Evolutionary conservation across 2,113 vertebrate genomes (phyloP), one percentile per base, ranked within the genome.

Genomic region (Scalopus aquaticus): DNA sequence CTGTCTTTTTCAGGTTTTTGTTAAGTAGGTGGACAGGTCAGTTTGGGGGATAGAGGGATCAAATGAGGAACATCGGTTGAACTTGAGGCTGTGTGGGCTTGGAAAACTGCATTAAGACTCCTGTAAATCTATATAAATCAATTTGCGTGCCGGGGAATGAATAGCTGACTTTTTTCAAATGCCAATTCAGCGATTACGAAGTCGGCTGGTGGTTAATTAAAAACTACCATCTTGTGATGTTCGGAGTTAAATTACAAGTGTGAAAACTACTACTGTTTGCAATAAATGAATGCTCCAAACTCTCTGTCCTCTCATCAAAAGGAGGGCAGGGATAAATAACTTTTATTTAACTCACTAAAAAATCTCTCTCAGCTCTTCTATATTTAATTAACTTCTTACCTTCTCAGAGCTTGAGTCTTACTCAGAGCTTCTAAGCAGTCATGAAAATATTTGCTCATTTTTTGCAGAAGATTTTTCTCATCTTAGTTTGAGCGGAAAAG

Each of bases 341-440:
- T 95, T 94, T 92, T 90, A 95, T 93, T 97, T 95, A 96, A 96
- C 95, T 94, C 95, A 62, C 69, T 37, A 79, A 72, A 95, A 94
- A 62, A 87, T 81, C 64, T 87, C 80, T 97, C 96, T 92, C 90
- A 78, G 77, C 88, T 93, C 88, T 92, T 94, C 94, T 95, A 67
- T 91, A 88, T 95, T 97, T 97, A 97, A 97, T 97, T 97, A 95
- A 92, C 35, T 88, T 93, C 60, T 84, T 92, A 54, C 89, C 95
- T 94, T 93, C 80, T 54, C n/a, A 37, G 93, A 46, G 20, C 56
- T 78, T 19, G 46, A 46, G 76, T 79, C 78, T 87, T 76, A 73
- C 67, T 62, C 37, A 74, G 91, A 91, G 92, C 60, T 93, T 65
- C 80, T 82, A 42, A 85, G 77, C 49, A 72, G 67, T 82, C 19